A percentile compares a stretch with the other conserved stretches of the same genome.
Conservation (phyloP, 2,888 invertebrate genomes). For the Trimorus sp. region DNA sequence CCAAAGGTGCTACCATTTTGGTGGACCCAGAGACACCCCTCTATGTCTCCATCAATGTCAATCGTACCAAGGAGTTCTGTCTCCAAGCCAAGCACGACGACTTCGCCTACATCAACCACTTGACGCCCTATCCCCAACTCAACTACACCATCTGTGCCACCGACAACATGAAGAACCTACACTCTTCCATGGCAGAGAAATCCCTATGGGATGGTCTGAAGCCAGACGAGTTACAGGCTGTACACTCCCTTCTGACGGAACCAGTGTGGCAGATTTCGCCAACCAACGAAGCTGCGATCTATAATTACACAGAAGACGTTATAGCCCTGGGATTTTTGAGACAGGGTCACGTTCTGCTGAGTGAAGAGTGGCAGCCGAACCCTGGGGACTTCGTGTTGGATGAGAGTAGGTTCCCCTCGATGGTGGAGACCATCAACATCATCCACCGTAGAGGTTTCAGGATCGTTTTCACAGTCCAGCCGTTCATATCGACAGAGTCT, state of each 20-base stretch:
- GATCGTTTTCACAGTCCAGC: slow-evolving; percentile 94
- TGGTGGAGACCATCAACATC: slow-evolving; percentile 90
- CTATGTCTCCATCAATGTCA: slow-evolving; percentile 88
- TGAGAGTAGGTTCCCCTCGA: slow-evolving; percentile 87
- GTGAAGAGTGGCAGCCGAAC: slow-evolving; percentile 92
- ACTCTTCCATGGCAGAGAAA: slow-evolving; percentile 90
- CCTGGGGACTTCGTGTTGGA: slow-evolving; percentile 95
- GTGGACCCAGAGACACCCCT: slow-evolving; percentile 90
- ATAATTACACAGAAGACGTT: slow-evolving; percentile 92
- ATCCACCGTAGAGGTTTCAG: slow-evolving; percentile 91
- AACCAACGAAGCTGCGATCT: slow-evolving; percentile 86
- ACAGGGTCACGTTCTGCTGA: slow-evolving; percentile 90
- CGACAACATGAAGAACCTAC: slow-evolving; percentile 89
- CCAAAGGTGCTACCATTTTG: slow-evolving; percentile 89
- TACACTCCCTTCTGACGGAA: slow-evolving; percentile 90
- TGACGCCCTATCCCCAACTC: slow-evolving; percentile 87
- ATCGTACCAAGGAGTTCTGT: slow-evolving; percentile 85
- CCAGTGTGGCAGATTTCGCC: slow-evolving; percentile 94
- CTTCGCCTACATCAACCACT: slow-evolving; percentile 89
- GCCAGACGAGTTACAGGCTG: slow-evolving; percentile 87
- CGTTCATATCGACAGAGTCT: slow-evolving; percentile 94
- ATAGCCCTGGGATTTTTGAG: slow-evolving; percentile 90
- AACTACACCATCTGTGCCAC: slow-evolving; percentile 93
- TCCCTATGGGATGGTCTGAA: slow-evolving; percentile 92
- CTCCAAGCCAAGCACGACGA: slow-evolving; percentile 90